Evolutionary conservation across 92 coral and sea anemone species (phyloP).

Genomic region (Pocillopora grandis): DNA sequence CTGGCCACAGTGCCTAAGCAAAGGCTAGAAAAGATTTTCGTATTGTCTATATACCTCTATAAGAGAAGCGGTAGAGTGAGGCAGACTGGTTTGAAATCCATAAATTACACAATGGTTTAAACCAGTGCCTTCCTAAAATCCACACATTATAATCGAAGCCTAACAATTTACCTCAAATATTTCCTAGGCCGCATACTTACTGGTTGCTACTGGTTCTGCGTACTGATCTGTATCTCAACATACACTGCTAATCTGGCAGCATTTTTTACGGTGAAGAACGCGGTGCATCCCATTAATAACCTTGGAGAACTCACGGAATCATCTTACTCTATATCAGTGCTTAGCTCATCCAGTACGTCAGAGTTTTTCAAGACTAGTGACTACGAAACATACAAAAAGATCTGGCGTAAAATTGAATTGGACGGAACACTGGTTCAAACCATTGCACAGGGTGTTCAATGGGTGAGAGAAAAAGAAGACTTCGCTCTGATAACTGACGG

Average conservation of each 20-base stretch:
- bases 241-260: conserved; percentile 80
- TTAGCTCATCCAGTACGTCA: conserved; percentile 42
- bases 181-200: conserved; percentile 60
- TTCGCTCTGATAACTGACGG: conserved; percentile 61
- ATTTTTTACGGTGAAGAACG: conserved; percentile 54
- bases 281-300: conserved; percentile 19
- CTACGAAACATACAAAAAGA: conserved; percentile 47
- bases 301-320: conserved; percentile 57
- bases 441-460: conserved; percentile 45
- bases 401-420: conserved; percentile 54
- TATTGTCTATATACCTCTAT: too few species aligned
- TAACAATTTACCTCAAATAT: neutral
- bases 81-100: too few species aligned
- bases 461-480: conserved; percentile 52
- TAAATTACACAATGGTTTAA: too few species aligned
- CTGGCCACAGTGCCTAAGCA: too few species aligned
- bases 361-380: conserved; percentile 54
- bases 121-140: too few species aligned
- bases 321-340: conserved; percentile 52
- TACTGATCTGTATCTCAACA: conserved; percentile 64
- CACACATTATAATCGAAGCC: too few species aligned
- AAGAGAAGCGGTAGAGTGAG: too few species aligned
- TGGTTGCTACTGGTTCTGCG: conserved; percentile 72
- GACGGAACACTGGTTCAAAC: conserved; percentile 41
- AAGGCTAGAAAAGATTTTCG: too few species aligned